Base-by-base conservation (phyloP, 1,140 invertebrate species). In the Nephotettix cincticeps region DNA sequence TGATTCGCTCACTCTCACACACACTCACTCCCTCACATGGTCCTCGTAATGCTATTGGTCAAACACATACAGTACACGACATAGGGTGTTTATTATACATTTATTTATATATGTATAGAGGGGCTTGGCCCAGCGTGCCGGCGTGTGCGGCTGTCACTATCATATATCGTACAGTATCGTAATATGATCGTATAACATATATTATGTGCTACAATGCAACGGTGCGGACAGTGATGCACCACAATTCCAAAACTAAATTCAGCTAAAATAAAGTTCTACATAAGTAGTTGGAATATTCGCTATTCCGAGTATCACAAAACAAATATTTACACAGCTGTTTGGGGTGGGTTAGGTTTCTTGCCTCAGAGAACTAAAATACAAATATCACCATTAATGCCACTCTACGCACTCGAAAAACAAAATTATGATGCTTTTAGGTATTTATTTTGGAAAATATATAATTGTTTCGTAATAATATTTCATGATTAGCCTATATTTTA, bases 281-380 rank as follows among this genome's bases (percentile, higher is more conserved):
- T 40, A 67, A 43, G 32, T 67, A 43, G 36, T 67, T 67, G 23
- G 29, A 36, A 36, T 65, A 43, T 25, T 45, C 40, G 64, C 45
- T 19, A 65, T 67, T 67, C 64, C 64, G 45, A 67, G 23, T 67
- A 67, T 67, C 64, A 67, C 64, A 67, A 67, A 67, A 61, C 56
- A 61, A 61, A 61, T 61, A 61, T 61, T 61, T 61, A 61, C 56
- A 61, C 28, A 61, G 27, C 23, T 61, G 56, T 61, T 61, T 25
- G 56, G 23, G 56, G 56, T 28, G 25, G 56, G 56, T 28, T 61
- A 61, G 56, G 23, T 6, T 61, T 61, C 14, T 4, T 36, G n/a
- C n/a, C n/a, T n/a, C n/a, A n/a, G n/a, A n/a, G n/a, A n/a, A n/a
- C n/a, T n/a, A n/a, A n/a, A n/a, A n/a, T n/a, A n/a, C n/a, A n/a